These are phyloP conservation scores for Microplitis demolitor DNA, from an alignment of 1,140 invertebrate species.

Conservation along the genomic window DNA sequence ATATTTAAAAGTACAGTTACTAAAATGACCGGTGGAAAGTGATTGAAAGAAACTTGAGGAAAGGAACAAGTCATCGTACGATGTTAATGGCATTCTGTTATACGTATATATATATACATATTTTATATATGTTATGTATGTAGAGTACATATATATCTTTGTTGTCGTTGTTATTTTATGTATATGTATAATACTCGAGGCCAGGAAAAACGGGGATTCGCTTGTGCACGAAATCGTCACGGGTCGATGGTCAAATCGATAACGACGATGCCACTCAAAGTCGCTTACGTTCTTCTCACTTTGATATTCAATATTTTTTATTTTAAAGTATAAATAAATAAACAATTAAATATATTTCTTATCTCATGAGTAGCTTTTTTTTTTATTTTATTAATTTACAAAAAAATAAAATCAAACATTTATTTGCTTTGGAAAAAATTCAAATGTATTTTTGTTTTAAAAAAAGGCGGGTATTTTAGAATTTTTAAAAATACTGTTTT, in stretches of 20 bases:
- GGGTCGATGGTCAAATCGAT: slow-evolving; percentile 26
- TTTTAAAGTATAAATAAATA: neutral
- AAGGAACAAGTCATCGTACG: slow-evolving; percentile 4
- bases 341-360: neutral
- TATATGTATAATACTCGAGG: slow-evolving; percentile 4
- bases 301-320: neutral
- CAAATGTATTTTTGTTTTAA: too few relatives aligned
- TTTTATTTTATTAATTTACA: too few relatives aligned
- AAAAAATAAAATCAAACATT: too few relatives aligned
- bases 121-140: neutral
- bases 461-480: too few relatives aligned
- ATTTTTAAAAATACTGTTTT: too few relatives aligned
- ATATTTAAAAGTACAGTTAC: neutral
- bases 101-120: too few relatives aligned
- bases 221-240: slow-evolving; percentile 22
- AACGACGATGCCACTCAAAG: neutral
- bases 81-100: slow-evolving; percentile 16
- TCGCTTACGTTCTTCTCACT: neutral
- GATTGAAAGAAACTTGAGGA: slow-evolving; percentile 1
- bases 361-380: too few relatives aligned
- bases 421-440: too few relatives aligned
- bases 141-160: neutral
- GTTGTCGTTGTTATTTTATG: neutral
- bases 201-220: slow-evolving; percentile 8
- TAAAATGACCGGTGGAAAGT: slow-evolving; percentile 5